Conservation (phyloP, 2,113 vertebrate species). For the Siniperca knerii region DNA sequence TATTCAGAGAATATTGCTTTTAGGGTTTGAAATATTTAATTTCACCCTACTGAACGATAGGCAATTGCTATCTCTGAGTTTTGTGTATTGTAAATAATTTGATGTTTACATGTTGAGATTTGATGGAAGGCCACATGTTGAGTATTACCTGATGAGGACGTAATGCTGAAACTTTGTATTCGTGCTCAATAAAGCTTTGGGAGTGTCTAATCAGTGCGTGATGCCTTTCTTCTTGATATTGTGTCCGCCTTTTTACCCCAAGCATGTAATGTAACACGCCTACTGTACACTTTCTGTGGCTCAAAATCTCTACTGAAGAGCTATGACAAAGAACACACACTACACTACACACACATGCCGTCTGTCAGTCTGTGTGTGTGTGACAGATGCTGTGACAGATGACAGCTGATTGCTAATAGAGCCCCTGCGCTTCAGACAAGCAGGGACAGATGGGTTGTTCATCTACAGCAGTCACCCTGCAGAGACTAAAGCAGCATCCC, state of each 20-base stretch:
- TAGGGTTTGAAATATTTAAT: neutral
- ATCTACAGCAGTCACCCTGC: conserved; percentile 17
- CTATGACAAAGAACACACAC: neutral
- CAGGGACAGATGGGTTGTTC: conserved; percentile 42
- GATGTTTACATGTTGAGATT: neutral
- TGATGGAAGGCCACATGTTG: neutral
- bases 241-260: neutral
- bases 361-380: conserved; percentile 9
- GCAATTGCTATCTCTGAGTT: neutral
- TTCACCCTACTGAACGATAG: neutral
- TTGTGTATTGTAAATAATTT: neutral
- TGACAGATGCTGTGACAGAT: conserved; percentile 53
- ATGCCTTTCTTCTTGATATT: neutral
- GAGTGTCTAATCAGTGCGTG: neutral
- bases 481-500: neutral
- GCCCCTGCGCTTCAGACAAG: conserved; percentile 35
- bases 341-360: neutral
- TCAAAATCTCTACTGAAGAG: neutral
- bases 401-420: conserved; percentile 51
- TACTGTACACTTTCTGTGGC: neutral
- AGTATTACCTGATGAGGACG: neutral
- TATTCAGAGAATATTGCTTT: neutral
- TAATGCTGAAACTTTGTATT: too few relatives aligned
- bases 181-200: neutral
- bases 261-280: neutral